Evolutionary conservation across 2,113 vertebrate species (phyloP), one percentile per base, ranked within the genome.

Genomic region (Ceyx cyanopectus): DNA sequence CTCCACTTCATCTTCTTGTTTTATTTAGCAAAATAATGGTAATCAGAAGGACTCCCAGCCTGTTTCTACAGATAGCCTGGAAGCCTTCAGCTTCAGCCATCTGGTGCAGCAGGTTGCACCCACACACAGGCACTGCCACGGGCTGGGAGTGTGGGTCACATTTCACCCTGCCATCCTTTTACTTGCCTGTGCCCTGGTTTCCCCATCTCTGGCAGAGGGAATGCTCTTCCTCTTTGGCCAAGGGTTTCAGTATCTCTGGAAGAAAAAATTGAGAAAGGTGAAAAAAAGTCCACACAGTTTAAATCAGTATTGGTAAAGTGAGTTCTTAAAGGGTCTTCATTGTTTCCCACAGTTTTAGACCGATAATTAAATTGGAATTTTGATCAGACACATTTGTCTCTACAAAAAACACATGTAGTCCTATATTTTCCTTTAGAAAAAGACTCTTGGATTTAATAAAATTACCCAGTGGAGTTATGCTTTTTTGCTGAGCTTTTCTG

Each of bases 31-130:
- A 78, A 87, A 69, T 73, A 48, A 48, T 45, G 65, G 56, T 57
- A 53, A 45, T 69, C 2, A 0, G 46, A 84, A 62, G 57, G 57
- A 69, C 50, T 60, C 51, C 50, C 73, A 75, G 78, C 24, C 45
- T 69, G 32, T 54, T 70, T 37, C 74, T 69, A 45, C 56, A 75
- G 57, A 60, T 13, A 80, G 45, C 27, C 45, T 40, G 57, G 45
- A 84, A 91, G 79, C 73, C 74, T 93, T 83, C 62, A 57, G 56
- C 57, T 69, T 45, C 68, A 84, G 73, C 73, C 83, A 80, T 75
- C 73, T 87, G 78, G 26, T 40, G 57, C 3, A 46, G 83, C 51
- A 79, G 61, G 53, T 75, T 66, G 80, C 7, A 0, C 75, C 80
- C 69, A 72, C 60, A 43, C n/a, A 14, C 27, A 45, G 13, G 57